These are phyloP conservation scores for Zygogramma bicolorata DNA, from an alignment of 2,888 invertebrate species.

Conservation along the genomic window DNA sequence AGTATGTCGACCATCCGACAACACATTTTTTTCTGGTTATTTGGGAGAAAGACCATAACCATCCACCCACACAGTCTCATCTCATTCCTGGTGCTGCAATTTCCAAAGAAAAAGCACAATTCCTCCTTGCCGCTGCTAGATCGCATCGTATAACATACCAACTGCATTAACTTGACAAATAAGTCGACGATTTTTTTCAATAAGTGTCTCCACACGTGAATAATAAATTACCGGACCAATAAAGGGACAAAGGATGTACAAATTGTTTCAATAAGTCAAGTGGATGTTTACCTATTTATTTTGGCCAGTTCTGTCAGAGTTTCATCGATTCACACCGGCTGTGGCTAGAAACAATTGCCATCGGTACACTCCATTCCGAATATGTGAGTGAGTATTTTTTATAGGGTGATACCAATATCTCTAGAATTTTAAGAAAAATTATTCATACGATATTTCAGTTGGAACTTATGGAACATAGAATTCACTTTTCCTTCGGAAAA, in stretches of 20 bases:
- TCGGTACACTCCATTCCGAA: background rate
- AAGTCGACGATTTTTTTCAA: constrained; percentile 41
- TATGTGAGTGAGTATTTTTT: background rate
- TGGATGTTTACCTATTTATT: constrained; percentile 42
- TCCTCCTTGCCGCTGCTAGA: constrained; percentile 29
- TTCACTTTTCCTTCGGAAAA: background rate
- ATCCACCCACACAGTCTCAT: background rate
- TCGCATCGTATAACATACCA: constrained; percentile 24
- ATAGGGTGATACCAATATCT: background rate
- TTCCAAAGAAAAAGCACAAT: constrained; percentile 19
- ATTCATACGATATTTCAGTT: too few species aligned
- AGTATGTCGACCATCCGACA: too few species aligned
- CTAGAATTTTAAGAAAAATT: too few species aligned
- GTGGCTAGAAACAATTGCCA: background rate
- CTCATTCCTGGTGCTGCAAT: background rate
- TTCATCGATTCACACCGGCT: background rate
- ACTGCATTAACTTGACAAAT: constrained; percentile 39
- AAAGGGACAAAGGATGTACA: constrained; percentile 38
- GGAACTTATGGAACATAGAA: too few species aligned
- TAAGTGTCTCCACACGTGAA: constrained; percentile 40
- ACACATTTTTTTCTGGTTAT: too few species aligned
- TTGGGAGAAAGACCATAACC: too few species aligned
- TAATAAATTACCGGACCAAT: constrained; percentile 41
- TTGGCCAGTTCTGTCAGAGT: constrained; percentile 28
- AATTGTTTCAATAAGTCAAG: constrained; percentile 40